Evolutionary conservation across 2,113 vertebrate species (phyloP).

Genomic region (Lepus americanus): DNA sequence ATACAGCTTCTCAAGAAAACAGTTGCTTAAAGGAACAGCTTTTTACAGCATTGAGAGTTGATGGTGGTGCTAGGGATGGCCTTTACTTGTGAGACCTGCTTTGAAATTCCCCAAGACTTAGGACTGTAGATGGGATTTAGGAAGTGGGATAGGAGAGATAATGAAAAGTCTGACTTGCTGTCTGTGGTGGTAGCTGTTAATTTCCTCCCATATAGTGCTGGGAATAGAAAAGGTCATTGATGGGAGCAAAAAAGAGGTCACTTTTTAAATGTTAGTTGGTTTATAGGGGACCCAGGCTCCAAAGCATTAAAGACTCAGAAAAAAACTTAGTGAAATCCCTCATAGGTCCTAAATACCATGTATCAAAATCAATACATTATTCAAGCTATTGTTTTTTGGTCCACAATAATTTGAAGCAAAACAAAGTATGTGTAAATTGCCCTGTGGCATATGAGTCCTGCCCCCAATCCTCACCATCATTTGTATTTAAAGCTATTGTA

Average conservation of each 20-base stretch:
- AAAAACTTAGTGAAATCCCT: constrained; percentile 54
- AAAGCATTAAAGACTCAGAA: constrained; percentile 36
- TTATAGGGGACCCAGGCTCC: constrained; percentile 27
- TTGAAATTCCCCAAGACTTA: constrained; percentile 38
- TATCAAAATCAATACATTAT: constrained; percentile 54
- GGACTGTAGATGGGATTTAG: neutral
- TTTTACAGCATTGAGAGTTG: neutral
- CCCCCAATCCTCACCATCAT: neutral
- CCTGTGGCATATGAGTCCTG: constrained; percentile 52
- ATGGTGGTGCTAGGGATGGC: neutral
- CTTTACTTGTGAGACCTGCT: constrained; percentile 3
- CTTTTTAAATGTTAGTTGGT: neutral
- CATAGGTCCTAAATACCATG: neutral
- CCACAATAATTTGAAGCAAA: constrained; percentile 65
- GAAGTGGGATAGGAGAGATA: neutral
- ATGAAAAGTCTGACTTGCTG: neutral
- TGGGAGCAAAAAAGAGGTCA: constrained; percentile 9
- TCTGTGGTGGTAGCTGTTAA: neutral
- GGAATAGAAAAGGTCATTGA: neutral
- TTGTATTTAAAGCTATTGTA: constrained; percentile 59
- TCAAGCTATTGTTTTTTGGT: constrained; percentile 32
- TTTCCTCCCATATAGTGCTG: neutral
- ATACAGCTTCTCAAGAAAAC: neutral
- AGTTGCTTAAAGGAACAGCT: neutral
- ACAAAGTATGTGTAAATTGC: constrained; percentile 45